Base-by-base conservation (phyloP, 2,113 vertebrate species). In the Picathartes gymnocephalus region DNA sequence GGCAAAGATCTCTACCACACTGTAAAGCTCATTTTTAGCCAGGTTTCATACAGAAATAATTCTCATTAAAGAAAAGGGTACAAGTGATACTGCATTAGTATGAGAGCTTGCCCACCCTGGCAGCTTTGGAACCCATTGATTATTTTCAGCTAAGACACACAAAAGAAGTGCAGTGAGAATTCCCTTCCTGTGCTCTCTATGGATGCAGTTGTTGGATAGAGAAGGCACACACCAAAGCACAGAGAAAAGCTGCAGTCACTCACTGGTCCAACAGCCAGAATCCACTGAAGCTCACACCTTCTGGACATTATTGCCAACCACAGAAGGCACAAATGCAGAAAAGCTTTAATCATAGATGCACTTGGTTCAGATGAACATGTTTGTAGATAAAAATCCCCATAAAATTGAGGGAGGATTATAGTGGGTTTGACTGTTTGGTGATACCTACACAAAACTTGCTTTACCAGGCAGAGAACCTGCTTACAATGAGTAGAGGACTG, bases 321-420 rank as follows among this genome's bases (percentile, higher is more conserved):
- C 15, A 65, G n/a, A 45, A 28, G 1, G 12, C 24, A 83, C 45
- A 57, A 42, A 37, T 44, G 78, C 13, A 60, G 44, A 30, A 56
- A 21, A n/a, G 16, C 13, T 64, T 86, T 45, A 51, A 7, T 42
- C 23, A 35, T 0, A 39, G 33, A 51, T 58, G 11, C 40, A 45
- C 2, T 51, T 42, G 7, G 18, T 83, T 72, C 31, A 61, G 22
- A 23, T 40, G 24, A 66, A n/a, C 23, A 44, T 61, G 7, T n/a
- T 17, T 42, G 15, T 10, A 20, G 13, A 48, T 23, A 57, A 37
- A 89, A 71, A 37, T 4, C 5, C 18, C 4, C 48, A 45, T 9
- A 60, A 54, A 64, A 65, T 0, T 39, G 4, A 20, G 5, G 28
- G 5, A 39, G 7, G 4, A 12, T 25, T 27, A 11, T 0, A 39